Percentiles rank a stretch among this genome's conserved stretches.
phyloP scores from a whole-genome alignment of 1,140 invertebrate genomes.

The Dysdera silvatica region DNA sequence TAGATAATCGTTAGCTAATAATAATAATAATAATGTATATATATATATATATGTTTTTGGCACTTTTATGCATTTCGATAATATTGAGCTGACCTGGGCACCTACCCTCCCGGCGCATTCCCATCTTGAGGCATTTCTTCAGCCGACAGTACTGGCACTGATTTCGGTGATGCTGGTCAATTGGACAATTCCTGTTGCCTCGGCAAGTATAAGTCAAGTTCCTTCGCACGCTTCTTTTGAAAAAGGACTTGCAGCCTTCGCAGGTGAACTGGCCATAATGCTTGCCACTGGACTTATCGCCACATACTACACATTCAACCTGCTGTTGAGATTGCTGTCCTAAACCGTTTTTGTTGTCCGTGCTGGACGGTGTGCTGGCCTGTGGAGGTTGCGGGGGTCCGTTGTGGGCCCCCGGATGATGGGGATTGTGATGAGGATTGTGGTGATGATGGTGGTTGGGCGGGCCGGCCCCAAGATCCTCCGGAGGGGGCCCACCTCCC shows the following conservation, averaged over 20 bases:
- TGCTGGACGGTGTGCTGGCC: constrained; percentile 15
- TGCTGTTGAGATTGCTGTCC: constrained; percentile 53
- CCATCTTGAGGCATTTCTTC: constrained; percentile 99
- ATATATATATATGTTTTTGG: background rate
- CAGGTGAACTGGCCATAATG: constrained; percentile 99
- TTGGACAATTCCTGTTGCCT: constrained; percentile 91
- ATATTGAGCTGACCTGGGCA: constrained; percentile 18
- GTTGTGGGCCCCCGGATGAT: constrained; percentile 11
- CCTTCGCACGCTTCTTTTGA: constrained; percentile 92
- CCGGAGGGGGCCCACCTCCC: background rate
- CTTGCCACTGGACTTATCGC: constrained; percentile 96
- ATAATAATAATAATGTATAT: background rate
- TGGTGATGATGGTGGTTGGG: background rate
- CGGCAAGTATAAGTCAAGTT: constrained; percentile 97
- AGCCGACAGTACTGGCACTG: constrained; percentile 89
- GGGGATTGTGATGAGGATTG: background rate
- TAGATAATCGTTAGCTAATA: background rate
- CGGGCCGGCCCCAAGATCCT: background rate
- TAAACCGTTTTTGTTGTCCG: constrained; percentile 12
- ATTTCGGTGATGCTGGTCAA: constrained; percentile 98
- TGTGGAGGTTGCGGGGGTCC: constrained; percentile 10
- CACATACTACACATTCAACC: constrained; percentile 97
- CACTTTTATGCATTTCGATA: background rate
- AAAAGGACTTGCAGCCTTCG: constrained; percentile 97
- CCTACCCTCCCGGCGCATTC: constrained; percentile 99